Conservation (phyloP, 2,113 vertebrate genomes). For the Periophthalmodon schlosseri region DNA sequence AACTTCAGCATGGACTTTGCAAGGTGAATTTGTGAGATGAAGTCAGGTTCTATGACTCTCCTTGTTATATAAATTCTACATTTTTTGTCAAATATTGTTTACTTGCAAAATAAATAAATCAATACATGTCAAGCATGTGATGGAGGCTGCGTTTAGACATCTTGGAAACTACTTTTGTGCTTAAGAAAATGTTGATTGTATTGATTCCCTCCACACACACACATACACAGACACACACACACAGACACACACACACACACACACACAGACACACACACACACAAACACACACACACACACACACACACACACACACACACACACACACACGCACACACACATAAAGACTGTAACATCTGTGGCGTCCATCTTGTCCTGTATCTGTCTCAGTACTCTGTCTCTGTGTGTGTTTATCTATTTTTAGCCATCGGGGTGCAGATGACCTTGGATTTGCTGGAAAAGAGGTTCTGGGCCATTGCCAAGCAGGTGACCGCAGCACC, state of each 20-base stretch:
- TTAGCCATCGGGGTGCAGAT: slow-evolving; percentile 70
- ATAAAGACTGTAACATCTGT: slow-evolving; percentile 17
- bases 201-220: slow-evolving; percentile 26
- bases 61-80: too few species aligned
- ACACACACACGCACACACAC: slow-evolving; percentile 39
- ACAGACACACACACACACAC: slow-evolving; percentile 39
- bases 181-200: background rate
- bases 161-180: background rate
- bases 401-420: slow-evolving; percentile 54
- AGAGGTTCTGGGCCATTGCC: slow-evolving; percentile 64
- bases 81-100: background rate
- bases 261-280: slow-evolving; percentile 38
- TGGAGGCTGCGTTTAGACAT: background rate
- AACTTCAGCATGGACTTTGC: background rate
- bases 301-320: slow-evolving; percentile 46
- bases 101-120: too few species aligned
- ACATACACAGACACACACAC: too few species aligned
- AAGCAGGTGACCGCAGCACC: slow-evolving; percentile 60
- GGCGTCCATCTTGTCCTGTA: slow-evolving; percentile 34
- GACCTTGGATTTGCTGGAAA: slow-evolving; percentile 70
- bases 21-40: background rate
- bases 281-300: slow-evolving; percentile 40
- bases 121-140: too few species aligned
- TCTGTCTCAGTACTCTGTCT: slow-evolving; percentile 15
- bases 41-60: too few species aligned